Conservation (phyloP, 2,888 invertebrate species). For the Phortica okadai region DNA sequence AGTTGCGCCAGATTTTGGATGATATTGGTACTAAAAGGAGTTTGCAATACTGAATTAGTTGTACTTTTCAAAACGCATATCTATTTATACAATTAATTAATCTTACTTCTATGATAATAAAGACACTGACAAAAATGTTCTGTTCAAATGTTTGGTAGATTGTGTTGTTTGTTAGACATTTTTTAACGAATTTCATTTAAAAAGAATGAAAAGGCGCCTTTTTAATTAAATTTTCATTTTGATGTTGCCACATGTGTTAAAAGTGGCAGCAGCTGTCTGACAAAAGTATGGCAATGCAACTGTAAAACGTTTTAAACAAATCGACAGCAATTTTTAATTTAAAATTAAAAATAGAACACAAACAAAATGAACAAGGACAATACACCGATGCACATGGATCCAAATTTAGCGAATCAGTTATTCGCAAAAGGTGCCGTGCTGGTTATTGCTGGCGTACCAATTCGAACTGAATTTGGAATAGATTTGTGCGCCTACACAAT, state of each 20-base stretch:
- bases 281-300: background rate
- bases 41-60: constrained; percentile 88
- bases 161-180: background rate
- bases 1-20: constrained; percentile 95
- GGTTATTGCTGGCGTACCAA: constrained; percentile 90
- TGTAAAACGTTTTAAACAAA: background rate
- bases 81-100: background rate
- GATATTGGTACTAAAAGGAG: constrained; percentile 99
- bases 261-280: background rate
- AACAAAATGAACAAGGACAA: constrained; percentile 63
- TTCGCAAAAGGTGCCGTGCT: constrained; percentile 89
- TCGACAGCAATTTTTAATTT: background rate
- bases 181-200: background rate
- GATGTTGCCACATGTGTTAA: background rate
- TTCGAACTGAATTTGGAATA: constrained; percentile 94
- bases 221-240: background rate
- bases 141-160: background rate
- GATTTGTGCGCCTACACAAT: constrained; percentile 94
- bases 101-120: too few species aligned
- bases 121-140: too few species aligned
- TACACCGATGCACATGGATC: constrained; percentile 81
- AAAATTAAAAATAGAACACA: background rate
- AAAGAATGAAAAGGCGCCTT: too few species aligned
- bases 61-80: background rate
- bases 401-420: constrained; percentile 84